These are phyloP conservation scores for Chionoecetes opilio DNA, from an alignment of 1,140 invertebrate genomes.

Conservation along the genomic window DNA sequence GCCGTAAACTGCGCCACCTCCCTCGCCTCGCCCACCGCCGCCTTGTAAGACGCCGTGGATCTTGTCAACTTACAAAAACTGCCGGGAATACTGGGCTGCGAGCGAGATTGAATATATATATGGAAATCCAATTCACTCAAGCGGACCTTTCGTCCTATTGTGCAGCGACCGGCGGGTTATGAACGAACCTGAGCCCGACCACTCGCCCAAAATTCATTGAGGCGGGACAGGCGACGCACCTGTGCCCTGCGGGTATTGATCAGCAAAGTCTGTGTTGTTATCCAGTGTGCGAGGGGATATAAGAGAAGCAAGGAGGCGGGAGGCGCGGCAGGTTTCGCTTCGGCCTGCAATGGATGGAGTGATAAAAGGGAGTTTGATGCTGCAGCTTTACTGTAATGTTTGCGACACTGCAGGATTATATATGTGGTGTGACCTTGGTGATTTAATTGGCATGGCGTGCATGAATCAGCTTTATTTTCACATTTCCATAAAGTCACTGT, in stretches of 20 bases:
- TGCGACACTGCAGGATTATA: not conserved
- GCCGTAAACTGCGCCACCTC: conserved; percentile 14
- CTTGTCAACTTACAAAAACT: conserved; percentile 10
- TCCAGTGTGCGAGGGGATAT: not conserved
- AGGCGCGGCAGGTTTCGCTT: not conserved
- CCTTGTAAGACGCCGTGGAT: conserved; percentile 7
- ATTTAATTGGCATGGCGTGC: no score
- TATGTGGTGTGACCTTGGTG: no score
- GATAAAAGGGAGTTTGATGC: not conserved
- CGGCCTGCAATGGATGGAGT: not conserved
- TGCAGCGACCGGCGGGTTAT: not conserved
- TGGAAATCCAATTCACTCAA: conserved; percentile 23
- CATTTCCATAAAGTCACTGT: no score
- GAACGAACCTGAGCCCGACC: conserved; percentile 5
- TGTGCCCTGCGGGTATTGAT: conserved; percentile 25
- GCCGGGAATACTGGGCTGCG: not conserved
- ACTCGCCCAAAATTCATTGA: conserved; percentile 20
- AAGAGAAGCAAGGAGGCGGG: not conserved
- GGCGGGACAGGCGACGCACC: not conserved
- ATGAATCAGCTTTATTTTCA: no score
- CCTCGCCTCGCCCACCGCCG: not conserved
- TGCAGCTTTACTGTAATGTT: not conserved
- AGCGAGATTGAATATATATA: conserved; percentile 31
- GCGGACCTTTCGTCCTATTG: conserved; percentile 23
- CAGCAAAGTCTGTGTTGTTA: conserved; percentile 19